phyloP scores from a whole-genome alignment of 2,797 vertebrate genomes.

The Gymnothorax reevesii region DNA sequence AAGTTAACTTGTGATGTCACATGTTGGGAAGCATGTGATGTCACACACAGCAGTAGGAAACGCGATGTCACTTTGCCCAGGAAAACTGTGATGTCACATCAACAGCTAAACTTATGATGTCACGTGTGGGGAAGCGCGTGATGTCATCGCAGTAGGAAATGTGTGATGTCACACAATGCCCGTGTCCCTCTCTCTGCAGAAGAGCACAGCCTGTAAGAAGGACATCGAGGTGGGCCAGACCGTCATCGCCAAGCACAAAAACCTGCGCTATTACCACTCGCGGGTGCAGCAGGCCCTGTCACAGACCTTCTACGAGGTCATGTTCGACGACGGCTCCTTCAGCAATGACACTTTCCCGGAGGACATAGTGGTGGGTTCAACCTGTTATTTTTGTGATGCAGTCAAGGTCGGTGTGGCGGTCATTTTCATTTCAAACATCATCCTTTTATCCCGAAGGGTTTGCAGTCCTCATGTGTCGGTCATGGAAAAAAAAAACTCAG shows the following conservation, averaged over 20 bases:
- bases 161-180: background rate
- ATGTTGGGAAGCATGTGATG: no score
- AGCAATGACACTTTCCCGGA: slow-evolving; percentile 96
- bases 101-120: no score
- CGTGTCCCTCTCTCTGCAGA: slow-evolving; percentile 63
- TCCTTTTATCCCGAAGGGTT: background rate
- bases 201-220: slow-evolving; percentile 75
- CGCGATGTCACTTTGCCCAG: background rate
- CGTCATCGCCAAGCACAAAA: slow-evolving; percentile 93
- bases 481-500: background rate
- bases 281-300: slow-evolving; percentile 84
- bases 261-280: slow-evolving; percentile 93
- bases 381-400: background rate
- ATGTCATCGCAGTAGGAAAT: background rate
- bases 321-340: slow-evolving; percentile 96
- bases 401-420: background rate
- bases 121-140: no score
- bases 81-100: no score
- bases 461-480: background rate
- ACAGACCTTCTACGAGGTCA: slow-evolving; percentile 93
- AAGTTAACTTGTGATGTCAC: no score
- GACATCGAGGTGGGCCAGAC: slow-evolving; percentile 87
- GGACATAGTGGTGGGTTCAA: slow-evolving; percentile 89
- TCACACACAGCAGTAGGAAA: background rate
- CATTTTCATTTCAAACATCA: background rate